Conservation (phyloP, 2,797 vertebrate genomes). For the Enteromius radiatus region DNA sequence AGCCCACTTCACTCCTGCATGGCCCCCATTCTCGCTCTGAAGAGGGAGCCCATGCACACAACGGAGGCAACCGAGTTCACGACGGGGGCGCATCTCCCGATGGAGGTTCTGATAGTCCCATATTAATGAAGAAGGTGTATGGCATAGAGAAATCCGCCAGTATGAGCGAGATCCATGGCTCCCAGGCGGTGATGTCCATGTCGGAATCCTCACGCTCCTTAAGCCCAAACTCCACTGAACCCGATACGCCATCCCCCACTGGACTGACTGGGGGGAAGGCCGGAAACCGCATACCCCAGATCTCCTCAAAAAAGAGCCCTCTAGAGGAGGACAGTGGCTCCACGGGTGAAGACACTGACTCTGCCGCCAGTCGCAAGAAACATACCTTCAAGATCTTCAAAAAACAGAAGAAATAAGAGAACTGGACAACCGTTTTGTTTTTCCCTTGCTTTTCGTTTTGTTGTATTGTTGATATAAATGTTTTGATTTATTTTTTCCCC, state of each 20-base stretch:
- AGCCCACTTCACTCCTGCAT: slow-evolving; percentile 81
- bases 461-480: slow-evolving; percentile 56
- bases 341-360: slow-evolving; percentile 93
- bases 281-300: slow-evolving; percentile 90
- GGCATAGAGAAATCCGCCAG: slow-evolving; percentile 86
- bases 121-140: slow-evolving; percentile 83
- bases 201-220: slow-evolving; percentile 92
- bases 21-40: slow-evolving; percentile 69
- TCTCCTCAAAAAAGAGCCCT: slow-evolving; percentile 90
- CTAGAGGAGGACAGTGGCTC: slow-evolving; percentile 93
- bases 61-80: slow-evolving; percentile 81
- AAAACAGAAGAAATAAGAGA: slow-evolving; percentile 92
- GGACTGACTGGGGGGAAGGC: slow-evolving; percentile 73
- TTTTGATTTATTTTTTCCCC: slow-evolving; percentile 32
- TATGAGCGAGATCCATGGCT: slow-evolving; percentile 85
- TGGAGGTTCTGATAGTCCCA: slow-evolving; percentile 82
- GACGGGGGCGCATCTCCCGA: slow-evolving; percentile 75
- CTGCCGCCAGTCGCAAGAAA: slow-evolving; percentile 91
- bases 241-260: slow-evolving; percentile 88
- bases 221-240: slow-evolving; percentile 94
- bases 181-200: slow-evolving; percentile 70
- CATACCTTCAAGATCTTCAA: slow-evolving; percentile 98
- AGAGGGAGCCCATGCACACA: slow-evolving; percentile 79
- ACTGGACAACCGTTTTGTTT: slow-evolving; percentile 62
- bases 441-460: slow-evolving; percentile 46